Base-by-base conservation (phyloP, 2,797 vertebrate genomes). In the Enteromius treurensis region DNA sequence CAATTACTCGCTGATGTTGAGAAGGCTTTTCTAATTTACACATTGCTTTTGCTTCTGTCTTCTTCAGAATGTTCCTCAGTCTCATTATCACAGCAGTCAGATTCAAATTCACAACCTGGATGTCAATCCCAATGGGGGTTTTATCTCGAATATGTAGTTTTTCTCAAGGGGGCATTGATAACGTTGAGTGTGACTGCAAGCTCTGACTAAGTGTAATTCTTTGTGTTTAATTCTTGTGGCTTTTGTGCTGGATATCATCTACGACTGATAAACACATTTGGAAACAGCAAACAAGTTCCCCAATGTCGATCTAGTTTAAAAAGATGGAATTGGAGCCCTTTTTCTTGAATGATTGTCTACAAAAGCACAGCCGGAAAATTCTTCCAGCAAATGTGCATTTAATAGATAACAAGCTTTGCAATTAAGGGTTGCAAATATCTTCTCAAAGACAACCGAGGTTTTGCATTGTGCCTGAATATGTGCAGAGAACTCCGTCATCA, bases 11-110 rank as follows among this genome's bases (percentile, higher is more conserved):
- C 75, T 47, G 10, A 19, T 64, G 9, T n/a, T 62, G 34, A 19
- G 37, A 62, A 67, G 15, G 42, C 77, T 79, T 79, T 79, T 79
- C 62, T 53, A 65, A 79, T 79, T 79, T 53, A 17, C 77, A 79
- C 77, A 23, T 79, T 17, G 13, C 19, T 68, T 67, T 79, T 40
- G 6, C 77, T 68, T 51, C 55, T 13, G 55, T 5, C 55, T 58
- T 58, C 77, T 49, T 68, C 21, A 15, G 13, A 37, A 51, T 15
- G 29, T 14, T 49, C 67, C 42, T 51, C 45, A 15, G 3, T n/a
- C 7, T 79, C 62, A 79, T 67, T 79, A 79, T 79, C 62, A 79
- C 60, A 67, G 11, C 62, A 68, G 29, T n/a, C 45, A 21, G 7
- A 10, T 32, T 79, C 29, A 51, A 67, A 79, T 67, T 78, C 42